A percentile compares a stretch with the other conserved stretches of the same genome.
phyloP scores from a whole-genome alignment of 2,888 invertebrate genomes.

The Leptinotarsa juncta region DNA sequence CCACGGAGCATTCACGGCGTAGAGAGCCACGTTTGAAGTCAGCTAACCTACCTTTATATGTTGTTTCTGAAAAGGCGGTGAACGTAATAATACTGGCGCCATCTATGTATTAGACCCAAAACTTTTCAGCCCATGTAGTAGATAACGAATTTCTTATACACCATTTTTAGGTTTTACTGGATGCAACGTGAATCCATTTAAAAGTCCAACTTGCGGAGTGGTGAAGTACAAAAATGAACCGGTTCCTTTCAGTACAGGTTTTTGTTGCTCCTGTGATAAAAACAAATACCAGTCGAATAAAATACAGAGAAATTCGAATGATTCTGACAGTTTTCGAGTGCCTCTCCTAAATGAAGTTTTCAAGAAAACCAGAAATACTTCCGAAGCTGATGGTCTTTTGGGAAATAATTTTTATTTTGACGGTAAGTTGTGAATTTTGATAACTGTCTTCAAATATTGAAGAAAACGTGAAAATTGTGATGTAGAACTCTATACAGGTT shows the following conservation, averaged over 20 bases:
- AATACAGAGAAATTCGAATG: not conserved
- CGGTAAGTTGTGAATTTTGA: not conserved
- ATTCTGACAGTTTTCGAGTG: not conserved
- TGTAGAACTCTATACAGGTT: too few relatives aligned
- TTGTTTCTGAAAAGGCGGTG: too few relatives aligned
- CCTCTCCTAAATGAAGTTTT: not conserved
- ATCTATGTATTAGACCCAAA: not conserved
- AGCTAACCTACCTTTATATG: too few relatives aligned
- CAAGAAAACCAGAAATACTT: constrained; percentile 25
- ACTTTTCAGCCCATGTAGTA: not conserved
- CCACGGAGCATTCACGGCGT: too few relatives aligned
- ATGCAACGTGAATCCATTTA: constrained; percentile 56
- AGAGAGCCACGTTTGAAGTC: too few relatives aligned
- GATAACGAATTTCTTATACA: not conserved
- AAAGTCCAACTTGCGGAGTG: constrained; percentile 64
- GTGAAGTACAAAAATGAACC: constrained; percentile 61
- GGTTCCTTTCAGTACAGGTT: constrained; percentile 67
- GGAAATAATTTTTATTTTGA: constrained; percentile 2
- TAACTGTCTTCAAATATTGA: not conserved
- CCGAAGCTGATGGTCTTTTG: not conserved
- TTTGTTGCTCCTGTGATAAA: constrained; percentile 67
- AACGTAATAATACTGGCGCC: too few relatives aligned
- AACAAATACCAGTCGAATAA: constrained; percentile 24
- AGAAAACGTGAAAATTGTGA: too few relatives aligned
- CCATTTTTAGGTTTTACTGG: constrained; percentile 61